Evolutionary conservation across 2,797 vertebrate genomes (phyloP).

Genomic region (Macropus fuliginosus): DNA sequence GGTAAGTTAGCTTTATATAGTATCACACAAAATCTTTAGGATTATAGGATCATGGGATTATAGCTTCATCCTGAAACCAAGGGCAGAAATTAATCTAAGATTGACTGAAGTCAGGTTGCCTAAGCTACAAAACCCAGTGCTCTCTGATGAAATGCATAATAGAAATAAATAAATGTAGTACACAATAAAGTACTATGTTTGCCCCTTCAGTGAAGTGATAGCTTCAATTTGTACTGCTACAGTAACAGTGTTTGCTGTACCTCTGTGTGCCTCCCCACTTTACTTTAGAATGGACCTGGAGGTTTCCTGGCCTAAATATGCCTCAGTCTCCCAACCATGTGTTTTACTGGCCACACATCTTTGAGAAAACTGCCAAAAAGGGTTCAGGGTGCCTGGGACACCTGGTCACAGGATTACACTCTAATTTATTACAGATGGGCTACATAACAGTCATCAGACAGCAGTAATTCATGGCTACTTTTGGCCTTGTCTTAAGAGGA

Average conservation of each 20-base stretch:
- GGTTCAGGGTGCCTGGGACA: not conserved
- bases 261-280: not conserved
- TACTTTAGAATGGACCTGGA: slow-evolving; percentile 9
- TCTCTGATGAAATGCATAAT: not conserved
- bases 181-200: not conserved
- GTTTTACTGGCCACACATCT: slow-evolving; percentile 8
- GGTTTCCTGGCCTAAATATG: not conserved
- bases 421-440: not conserved
- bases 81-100: not conserved
- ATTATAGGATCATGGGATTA: not conserved
- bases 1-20: slow-evolving; percentile 18
- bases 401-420: not conserved
- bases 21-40: not conserved
- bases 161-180: too few relatives aligned
- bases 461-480: slow-evolving; percentile 17
- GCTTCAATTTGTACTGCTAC: not conserved
- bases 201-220: not conserved
- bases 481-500: slow-evolving; percentile 44
- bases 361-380: slow-evolving; percentile 10
- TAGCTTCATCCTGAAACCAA: not conserved
- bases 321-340: not conserved
- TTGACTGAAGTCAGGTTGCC: not conserved
- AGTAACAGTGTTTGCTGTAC: not conserved
- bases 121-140: not conserved
- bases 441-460: not conserved